phyloP scores from a whole-genome alignment of 2,113 vertebrate species.

The Ictidomys tridecemlineatus region DNA sequence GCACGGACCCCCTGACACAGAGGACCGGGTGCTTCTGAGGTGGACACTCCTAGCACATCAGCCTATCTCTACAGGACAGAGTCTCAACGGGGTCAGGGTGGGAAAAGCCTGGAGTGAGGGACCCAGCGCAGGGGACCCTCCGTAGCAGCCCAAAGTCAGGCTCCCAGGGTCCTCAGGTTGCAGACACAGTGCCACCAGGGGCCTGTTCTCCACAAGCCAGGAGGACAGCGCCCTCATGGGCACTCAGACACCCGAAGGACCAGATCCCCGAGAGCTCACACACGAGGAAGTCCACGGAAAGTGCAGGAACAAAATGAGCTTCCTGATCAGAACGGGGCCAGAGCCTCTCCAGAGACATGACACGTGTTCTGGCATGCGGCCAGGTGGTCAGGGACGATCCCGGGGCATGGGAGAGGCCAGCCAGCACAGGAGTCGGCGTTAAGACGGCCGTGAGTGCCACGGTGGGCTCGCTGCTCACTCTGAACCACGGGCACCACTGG shows the following conservation, averaged over 20 bases:
- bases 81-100: background rate
- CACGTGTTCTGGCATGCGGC: too few relatives aligned
- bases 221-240: fast-evolving
- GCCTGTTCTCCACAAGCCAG: background rate
- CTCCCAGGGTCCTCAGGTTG: background rate
- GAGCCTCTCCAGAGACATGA: fast-evolving
- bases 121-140: too few relatives aligned
- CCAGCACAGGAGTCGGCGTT: fast-evolving
- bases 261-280: background rate
- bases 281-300: fast-evolving
- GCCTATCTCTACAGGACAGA: too few relatives aligned
- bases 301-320: fast-evolving
- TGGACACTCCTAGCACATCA: background rate
- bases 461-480: background rate
- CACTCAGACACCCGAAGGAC: fast-evolving
- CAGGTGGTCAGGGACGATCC: too few relatives aligned
- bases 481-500: fast-evolving
- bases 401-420: background rate
- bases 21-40: fast-evolving
- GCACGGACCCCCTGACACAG: fast-evolving
- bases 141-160: too few relatives aligned
- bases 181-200: background rate
- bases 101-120: background rate
- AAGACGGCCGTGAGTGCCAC: fast-evolving
- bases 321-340: background rate